Evolutionary conservation across 2,797 vertebrate genomes (phyloP).

Genomic region (Cephalopachus bancanus): DNA sequence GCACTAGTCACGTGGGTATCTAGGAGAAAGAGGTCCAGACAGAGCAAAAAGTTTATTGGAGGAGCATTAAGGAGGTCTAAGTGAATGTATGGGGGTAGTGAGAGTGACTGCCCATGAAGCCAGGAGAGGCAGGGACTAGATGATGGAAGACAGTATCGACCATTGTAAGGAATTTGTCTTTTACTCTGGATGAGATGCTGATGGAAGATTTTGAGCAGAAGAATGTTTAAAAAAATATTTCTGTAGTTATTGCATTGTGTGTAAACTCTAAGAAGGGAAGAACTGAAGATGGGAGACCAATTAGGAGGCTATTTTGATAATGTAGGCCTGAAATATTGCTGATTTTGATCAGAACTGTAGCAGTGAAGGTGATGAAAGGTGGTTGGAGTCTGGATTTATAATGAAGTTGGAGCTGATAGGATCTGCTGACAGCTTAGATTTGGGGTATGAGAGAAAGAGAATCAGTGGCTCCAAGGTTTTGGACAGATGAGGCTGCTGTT

Average conservation of each 20-base stretch:
- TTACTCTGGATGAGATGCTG: background rate
- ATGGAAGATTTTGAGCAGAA: background rate
- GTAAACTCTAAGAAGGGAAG: background rate
- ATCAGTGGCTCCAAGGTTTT: background rate
- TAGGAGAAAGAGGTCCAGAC: conserved; percentile 1
- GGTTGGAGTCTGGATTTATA: background rate
- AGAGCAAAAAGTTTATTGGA: background rate
- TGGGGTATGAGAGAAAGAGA: background rate
- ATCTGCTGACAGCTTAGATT: background rate
- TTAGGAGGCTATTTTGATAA: background rate
- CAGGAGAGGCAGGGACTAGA: background rate
- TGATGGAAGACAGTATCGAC: background rate
- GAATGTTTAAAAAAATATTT: background rate
- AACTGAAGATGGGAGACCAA: background rate
- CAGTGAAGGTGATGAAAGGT: background rate
- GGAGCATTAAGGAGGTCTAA: background rate
- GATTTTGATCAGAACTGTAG: background rate
- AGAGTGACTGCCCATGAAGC: background rate
- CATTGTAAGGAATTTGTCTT: background rate
- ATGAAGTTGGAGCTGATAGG: background rate
- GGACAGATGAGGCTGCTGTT: background rate
- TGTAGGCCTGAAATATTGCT: background rate
- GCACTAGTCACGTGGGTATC: background rate
- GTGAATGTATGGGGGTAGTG: background rate
- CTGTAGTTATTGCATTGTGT: background rate